Base-by-base conservation (phyloP, 2,888 invertebrate species). In the Melanchra persicariae region DNA sequence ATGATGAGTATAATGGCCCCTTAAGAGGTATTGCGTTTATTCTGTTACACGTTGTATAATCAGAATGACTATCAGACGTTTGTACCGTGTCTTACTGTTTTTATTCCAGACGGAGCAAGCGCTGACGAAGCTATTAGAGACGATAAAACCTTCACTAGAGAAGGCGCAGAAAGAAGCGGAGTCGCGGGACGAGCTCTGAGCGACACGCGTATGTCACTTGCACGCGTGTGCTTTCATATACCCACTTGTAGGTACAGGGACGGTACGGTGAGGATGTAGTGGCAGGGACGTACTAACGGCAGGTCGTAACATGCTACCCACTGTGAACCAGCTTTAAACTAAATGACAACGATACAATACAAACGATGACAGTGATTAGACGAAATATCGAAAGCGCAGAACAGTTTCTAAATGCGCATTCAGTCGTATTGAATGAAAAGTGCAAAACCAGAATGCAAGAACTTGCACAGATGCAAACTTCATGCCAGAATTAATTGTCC, bases 101-200 rank as follows among this genome's bases (percentile, higher is more conserved):
- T 40, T 17, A 43, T 61, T 83, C 70, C 95, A 98, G 98, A 98
- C 98, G 80, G 98, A 98, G 94, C 97, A 97, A 91, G 97, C 98
- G 70, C 95, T 98, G 86, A 97, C 96, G 79, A 97, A 97, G 91
- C 95, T 98, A 69, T 97, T 98, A 91, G 97, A 97, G 89, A 96
- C 94, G 0, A 96, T 96, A 77, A 94, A 95, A 64, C 96, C 96
- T 0, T 92, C 95, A 37, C 79, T 95, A 47, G 95, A 95, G 63
- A 92, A 90, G 51, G 88, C 91, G 54, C 91, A 91, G 64, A 82
- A 82, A 15, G 87, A 87, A 37, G 84, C 90, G 2, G 87, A 88
- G 66, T 24, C 74, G 34, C 85, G 84, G 49, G 83, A 87, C 45
- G 94, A 95, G 26, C 93, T 94, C 74, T 94, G 91, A 94, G 79